Base-by-base conservation (phyloP, 2,888 invertebrate genomes). In the Teleogryllus oceanicus region DNA sequence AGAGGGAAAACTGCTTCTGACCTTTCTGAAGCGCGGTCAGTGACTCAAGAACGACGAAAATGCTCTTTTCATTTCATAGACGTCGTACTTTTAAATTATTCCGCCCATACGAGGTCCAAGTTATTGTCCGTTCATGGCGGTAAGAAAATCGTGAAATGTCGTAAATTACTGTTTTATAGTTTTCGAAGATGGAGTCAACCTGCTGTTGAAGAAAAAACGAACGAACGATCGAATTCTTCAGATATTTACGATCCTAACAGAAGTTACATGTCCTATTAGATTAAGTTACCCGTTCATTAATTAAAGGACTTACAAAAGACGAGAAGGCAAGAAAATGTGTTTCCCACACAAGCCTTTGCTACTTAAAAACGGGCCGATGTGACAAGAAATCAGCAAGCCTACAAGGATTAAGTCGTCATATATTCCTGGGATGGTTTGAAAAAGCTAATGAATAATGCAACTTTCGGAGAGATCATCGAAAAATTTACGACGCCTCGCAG, bases 281-380 rank as follows among this genome's bases (percentile, higher is more conserved):
- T 62, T 62, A 62, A n/a, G 62, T 62, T 62, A 62, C 62, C 16
- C n/a, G 62, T 62, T 62, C 62, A 62, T 62, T 62, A 62, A 62
- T 62, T 62, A 62, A 18, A 62, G 62, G n/a, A 62, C 13, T 13
- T n/a, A 62, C 62, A 62, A 62, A 62, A 62, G 62, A 62, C 62
- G 62, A 62, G 62, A 8, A 13, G 62, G 62, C 62, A 62, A 16
- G 16, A 37, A 37, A 37, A 37, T 37, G 37, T 37, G 8, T 37
- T 37, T 37, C 37, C 37, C 37, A 37, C 37, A 37, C 37, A 37
- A 37, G 37, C 37, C 37, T 37, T 37, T 37, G 37, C 37, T 37
- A 5, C n/a, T 62, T n/a, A 62, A 62, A 18, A n/a, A 62, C 13
- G n/a, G 4, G 62, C 12, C 62, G 62, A 62, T 18, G 62, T 37